Percentiles rank a stretch among this genome's conserved stretches.
Conservation (phyloP, 2,113 vertebrate species). For the human region GRCh38 chr18:78459501-78460000, state of each 20-base stretch:
- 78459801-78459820: background rate
- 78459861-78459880: fast-evolving
- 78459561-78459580: conserved; percentile 72
- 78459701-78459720: conserved; percentile 52
- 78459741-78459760: background rate
- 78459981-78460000: background rate
- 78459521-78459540: conserved; percentile 63
- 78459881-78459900: background rate
- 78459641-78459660: conserved; percentile 69
- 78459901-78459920: fast-evolving
- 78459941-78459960: background rate
- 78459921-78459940: fast-evolving
- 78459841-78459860: background rate
- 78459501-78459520: conserved; percentile 53
- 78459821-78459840: background rate
- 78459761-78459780: background rate
- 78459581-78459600: conserved; percentile 76
- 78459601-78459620: conserved; percentile 58
- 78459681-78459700: background rate
- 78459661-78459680: conserved; percentile 42
- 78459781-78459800: fast-evolving
- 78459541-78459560: conserved; percentile 68
- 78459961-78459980: background rate
- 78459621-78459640: conserved; percentile 69
- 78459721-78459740: background rate